A percentile compares a stretch with the other conserved stretches of the same genome.
These are phyloP conservation scores for Zonitis immaculata DNA, from an alignment of 2,888 invertebrate genomes.

Conservation along the genomic window DNA sequence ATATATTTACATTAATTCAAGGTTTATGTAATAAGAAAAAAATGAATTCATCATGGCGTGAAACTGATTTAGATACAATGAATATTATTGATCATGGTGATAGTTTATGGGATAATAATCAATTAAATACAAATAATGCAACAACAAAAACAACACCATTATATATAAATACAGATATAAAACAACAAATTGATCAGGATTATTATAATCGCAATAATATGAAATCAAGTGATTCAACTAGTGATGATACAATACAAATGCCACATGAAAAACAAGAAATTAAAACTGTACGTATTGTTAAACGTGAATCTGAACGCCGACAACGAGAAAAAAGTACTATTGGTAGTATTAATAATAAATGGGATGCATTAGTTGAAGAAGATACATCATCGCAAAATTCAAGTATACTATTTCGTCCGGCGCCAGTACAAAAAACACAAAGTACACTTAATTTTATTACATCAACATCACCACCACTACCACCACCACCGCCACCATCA, in stretches of 20 bases:
- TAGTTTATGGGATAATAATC: constrained; percentile 43
- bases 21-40: constrained; percentile 51
- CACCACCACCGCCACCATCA: no score
- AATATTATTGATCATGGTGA: constrained; percentile 68
- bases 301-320: constrained; percentile 82
- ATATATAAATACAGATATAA: constrained; percentile 62
- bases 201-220: constrained; percentile 60
- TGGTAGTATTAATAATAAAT: constrained; percentile 35
- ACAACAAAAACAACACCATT: constrained; percentile 54
- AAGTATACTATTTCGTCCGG: constrained; percentile 36
- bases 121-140: constrained; percentile 5
- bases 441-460: constrained; percentile 21
- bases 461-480: no score
- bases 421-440: constrained; percentile 35
- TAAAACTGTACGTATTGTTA: constrained; percentile 90
- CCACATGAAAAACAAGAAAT: constrained; percentile 80
- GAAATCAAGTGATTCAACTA: constrained; percentile 47
- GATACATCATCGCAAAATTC: constrained; percentile 41
- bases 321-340: constrained; percentile 64
- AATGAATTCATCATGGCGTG: constrained; percentile 72
- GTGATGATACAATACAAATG: constrained; percentile 35
- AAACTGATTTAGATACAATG: constrained; percentile 85
- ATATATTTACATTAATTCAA: no score
- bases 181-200: constrained; percentile 33
- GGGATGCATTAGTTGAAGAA: constrained; percentile 47